These are phyloP conservation scores for Stenodema calcarata DNA, from an alignment of 2,888 invertebrate genomes.

Conservation along the genomic window DNA sequence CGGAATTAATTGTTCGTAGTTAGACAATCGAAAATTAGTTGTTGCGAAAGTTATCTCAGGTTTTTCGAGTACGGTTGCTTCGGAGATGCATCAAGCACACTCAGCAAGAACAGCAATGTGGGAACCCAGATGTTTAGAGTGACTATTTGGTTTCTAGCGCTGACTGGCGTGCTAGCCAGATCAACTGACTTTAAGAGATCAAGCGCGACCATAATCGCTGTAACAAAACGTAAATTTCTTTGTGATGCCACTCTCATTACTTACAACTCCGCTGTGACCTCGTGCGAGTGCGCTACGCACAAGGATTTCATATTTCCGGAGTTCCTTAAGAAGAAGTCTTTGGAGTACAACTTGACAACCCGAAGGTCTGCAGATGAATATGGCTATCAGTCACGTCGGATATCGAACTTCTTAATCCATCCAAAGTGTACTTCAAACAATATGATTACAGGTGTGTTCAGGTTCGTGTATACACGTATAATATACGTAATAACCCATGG, in stretches of 20 bases:
- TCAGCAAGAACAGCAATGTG: no score
- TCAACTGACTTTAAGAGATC: not conserved
- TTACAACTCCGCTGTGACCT: not conserved
- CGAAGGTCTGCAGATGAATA: not conserved
- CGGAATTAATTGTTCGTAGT: no score
- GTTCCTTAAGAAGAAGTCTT: not conserved
- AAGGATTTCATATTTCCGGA: not conserved
- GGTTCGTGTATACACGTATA: no score
- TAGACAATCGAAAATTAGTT: no score
- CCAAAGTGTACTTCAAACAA: constrained; percentile 6
- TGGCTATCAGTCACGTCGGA: not conserved
- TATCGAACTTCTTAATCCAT: not conserved
- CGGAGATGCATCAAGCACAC: no score
- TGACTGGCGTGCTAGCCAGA: not conserved
- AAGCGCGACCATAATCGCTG: not conserved
- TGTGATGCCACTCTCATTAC: not conserved
- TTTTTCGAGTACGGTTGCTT: no score
- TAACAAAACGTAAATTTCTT: not conserved
- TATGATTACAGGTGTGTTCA: not conserved
- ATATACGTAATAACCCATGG: no score
- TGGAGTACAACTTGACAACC: not conserved
- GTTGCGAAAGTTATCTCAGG: no score
- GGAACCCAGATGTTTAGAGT: no score
- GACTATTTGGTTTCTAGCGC: not conserved
- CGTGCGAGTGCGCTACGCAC: not conserved